These are phyloP conservation scores for Sapayoa aenigma DNA, from an alignment of 2,113 vertebrate genomes.

Conservation along the genomic window DNA sequence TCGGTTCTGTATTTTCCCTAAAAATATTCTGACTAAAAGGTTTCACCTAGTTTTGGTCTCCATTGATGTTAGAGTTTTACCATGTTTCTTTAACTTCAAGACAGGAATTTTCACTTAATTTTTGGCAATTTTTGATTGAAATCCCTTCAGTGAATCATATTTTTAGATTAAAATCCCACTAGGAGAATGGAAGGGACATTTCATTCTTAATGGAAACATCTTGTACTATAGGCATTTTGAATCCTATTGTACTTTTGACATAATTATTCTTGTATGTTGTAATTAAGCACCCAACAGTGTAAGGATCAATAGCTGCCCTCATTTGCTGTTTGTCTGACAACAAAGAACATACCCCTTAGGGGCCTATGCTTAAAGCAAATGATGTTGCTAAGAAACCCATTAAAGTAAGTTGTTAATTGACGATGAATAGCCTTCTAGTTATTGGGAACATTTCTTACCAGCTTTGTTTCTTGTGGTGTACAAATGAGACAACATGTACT, in stretches of 20 bases:
- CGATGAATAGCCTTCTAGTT: background rate
- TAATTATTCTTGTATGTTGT: background rate
- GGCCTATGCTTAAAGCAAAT: background rate
- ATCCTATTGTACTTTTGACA: background rate
- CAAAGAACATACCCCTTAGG: background rate
- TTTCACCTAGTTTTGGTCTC: background rate
- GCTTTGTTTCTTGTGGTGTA: background rate
- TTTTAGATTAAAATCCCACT: background rate
- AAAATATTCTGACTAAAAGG: background rate
- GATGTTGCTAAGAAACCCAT: conserved; percentile 37
- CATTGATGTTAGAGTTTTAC: background rate
- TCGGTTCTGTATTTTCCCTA: background rate
- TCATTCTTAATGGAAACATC: background rate
- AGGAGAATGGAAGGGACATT: background rate
- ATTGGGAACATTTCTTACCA: conserved; percentile 34
- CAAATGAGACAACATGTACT: conserved; percentile 10
- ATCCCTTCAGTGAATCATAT: background rate
- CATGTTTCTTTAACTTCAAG: background rate
- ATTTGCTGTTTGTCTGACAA: conserved; percentile 27
- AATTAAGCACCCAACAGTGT: background rate
- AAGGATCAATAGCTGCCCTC: conserved; percentile 17
- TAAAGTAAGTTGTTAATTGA: conserved; percentile 49
- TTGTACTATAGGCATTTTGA: background rate
- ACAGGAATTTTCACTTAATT: background rate
- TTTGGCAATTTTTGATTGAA: background rate